Conservation (phyloP, 2,113 vertebrate genomes). For the Anhinga rufa region DNA sequence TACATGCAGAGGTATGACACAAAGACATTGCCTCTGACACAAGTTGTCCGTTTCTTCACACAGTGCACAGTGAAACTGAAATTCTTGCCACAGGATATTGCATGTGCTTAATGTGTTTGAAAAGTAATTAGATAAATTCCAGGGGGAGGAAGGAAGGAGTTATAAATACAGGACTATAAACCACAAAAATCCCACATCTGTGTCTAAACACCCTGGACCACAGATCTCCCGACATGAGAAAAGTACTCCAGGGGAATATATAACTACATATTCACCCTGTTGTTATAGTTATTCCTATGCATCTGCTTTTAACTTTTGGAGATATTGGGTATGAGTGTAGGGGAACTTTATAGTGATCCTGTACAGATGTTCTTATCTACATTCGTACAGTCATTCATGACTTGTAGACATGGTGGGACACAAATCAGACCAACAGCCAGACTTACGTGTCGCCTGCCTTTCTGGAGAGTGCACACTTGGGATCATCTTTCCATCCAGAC, state of each 20-base stretch:
- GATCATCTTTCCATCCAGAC: neutral
- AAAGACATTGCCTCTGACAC: neutral
- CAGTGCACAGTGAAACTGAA: neutral
- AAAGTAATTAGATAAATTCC: neutral
- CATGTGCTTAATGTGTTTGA: neutral
- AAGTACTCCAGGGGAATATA: neutral
- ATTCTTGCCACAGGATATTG: neutral
- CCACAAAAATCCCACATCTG: neutral
- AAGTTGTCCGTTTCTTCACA: neutral
- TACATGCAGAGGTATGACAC: neutral
- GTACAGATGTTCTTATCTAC: neutral
- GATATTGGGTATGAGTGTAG: neutral
- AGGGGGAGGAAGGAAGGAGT: neutral
- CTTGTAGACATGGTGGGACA: neutral
- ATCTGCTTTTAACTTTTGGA: neutral
- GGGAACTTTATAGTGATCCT: neutral
- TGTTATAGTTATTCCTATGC: neutral
- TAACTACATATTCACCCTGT: neutral
- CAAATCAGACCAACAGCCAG: neutral
- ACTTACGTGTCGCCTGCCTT: neutral
- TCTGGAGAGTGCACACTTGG: rapidly evolving
- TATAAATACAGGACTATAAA: neutral
- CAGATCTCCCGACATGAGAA: rapidly evolving
- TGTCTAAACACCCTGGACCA: neutral
- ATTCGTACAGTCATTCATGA: neutral